Percentiles rank a stretch among this genome's conserved stretches.
Conservation (phyloP, 1,140 invertebrate genomes). For the Paraescarpia echinospica region DNA sequence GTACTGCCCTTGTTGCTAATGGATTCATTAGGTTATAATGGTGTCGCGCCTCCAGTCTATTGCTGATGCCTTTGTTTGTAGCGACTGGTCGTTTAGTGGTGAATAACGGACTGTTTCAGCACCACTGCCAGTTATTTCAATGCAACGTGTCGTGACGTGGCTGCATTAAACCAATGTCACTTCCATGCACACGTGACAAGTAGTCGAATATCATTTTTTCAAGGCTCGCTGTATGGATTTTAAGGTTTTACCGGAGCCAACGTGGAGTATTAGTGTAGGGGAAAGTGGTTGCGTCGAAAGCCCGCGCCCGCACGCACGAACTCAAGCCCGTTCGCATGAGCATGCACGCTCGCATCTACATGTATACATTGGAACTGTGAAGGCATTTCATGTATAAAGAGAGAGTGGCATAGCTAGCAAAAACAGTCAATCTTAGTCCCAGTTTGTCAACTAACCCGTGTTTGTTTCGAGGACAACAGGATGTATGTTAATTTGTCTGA, state of each 20-base stretch:
- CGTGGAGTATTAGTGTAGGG: neutral
- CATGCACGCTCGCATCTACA: too few relatives aligned
- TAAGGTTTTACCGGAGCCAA: neutral
- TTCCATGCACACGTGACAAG: neutral
- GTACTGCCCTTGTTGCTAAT: neutral
- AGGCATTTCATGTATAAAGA: neutral
- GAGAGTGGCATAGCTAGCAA: neutral
- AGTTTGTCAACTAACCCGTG: neutral
- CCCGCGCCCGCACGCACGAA: too few relatives aligned
- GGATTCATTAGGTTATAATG: neutral
- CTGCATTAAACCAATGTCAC: neutral
- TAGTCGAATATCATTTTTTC: neutral
- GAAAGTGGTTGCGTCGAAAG: neutral
- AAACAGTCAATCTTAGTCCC: neutral
- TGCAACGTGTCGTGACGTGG: neutral
- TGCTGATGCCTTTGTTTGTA: neutral
- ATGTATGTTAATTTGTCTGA: neutral
- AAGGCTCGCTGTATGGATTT: neutral
- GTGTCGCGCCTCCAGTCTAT: neutral
- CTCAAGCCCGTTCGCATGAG: too few relatives aligned
- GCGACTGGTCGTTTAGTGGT: too few relatives aligned
- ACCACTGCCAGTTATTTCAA: neutral
- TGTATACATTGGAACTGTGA: neutral
- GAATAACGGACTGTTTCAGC: neutral
- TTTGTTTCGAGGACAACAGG: neutral